phyloP scores from a whole-genome alignment of 2,113 vertebrate genomes.

The Maccullochella peelii region DNA sequence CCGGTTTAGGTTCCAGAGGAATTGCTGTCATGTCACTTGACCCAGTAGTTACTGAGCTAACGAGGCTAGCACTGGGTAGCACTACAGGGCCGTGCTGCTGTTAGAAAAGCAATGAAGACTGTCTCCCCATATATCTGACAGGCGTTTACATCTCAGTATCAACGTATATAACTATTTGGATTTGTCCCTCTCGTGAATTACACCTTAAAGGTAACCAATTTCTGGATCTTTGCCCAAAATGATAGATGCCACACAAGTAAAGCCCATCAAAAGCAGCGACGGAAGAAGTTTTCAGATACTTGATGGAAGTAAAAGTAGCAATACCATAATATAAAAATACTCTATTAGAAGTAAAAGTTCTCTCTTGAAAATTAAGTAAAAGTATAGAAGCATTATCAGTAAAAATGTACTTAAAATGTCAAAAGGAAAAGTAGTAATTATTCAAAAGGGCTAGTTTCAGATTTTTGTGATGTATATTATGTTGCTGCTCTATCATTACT shows the following conservation, averaged over 20 bases:
- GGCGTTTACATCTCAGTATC: not conserved
- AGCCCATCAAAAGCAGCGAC: not conserved
- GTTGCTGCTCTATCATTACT: not conserved
- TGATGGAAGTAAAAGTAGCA: not conserved
- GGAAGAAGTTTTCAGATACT: not conserved
- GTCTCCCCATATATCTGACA: not conserved
- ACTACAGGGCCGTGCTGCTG: slow-evolving; percentile 42
- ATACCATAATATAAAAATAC: too few species aligned
- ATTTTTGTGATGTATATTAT: not conserved
- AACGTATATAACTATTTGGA: not conserved
- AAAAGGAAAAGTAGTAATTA: not conserved
- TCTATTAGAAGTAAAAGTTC: not conserved
- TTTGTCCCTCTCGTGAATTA: not conserved
- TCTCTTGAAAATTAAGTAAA: not conserved
- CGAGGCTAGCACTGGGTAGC: slow-evolving; percentile 38
- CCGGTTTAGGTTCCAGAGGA: slow-evolving; percentile 12
- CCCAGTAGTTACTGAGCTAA: slow-evolving; percentile 60
- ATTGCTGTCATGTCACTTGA: slow-evolving; percentile 61
- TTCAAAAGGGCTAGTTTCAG: not conserved
- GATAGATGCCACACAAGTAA: not conserved
- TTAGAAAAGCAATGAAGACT: not conserved
- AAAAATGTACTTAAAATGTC: not conserved
- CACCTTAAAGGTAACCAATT: not conserved
- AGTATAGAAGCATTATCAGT: not conserved
- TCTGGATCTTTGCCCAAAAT: not conserved